phyloP scores from a whole-genome alignment of 2,888 invertebrate species.

The Halocaridina rubra region DNA sequence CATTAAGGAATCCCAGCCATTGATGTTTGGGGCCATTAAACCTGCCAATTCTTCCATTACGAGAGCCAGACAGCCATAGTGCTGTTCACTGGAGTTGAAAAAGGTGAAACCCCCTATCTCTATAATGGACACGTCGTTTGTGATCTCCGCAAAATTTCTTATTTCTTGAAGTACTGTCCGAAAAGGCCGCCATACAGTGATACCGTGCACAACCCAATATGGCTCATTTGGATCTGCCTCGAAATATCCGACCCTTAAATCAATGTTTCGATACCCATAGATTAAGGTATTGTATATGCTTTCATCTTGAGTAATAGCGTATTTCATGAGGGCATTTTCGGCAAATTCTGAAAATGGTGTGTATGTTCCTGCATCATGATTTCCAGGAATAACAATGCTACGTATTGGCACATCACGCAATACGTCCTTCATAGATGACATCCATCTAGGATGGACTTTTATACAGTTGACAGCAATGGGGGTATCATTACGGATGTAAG shows the following conservation, averaged over 20 bases:
- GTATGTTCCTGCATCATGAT: constrained; percentile 78
- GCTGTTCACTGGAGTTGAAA: constrained; percentile 9
- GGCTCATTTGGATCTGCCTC: constrained; percentile 76
- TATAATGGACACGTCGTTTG: not conserved
- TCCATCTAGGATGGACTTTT: constrained; percentile 87
- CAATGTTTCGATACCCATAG: constrained; percentile 84
- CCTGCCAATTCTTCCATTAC: not conserved
- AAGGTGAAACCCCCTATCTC: constrained; percentile 18
- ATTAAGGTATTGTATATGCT: constrained; percentile 85
- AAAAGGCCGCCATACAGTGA: constrained; percentile 2
- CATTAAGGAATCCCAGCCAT: not conserved
- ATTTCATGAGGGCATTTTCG: constrained; percentile 2
- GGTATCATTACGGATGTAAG: constrained; percentile 37
- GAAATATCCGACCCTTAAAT: constrained; percentile 82
- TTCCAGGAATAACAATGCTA: constrained; percentile 76
- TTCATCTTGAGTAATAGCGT: constrained; percentile 71
- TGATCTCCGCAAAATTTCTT: not conserved
- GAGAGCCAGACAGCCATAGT: not conserved
- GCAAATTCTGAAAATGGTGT: constrained; percentile 33
- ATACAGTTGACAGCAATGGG: constrained; percentile 74
- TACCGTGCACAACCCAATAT: constrained; percentile 69
- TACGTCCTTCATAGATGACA: constrained; percentile 70
- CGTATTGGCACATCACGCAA: constrained; percentile 12
- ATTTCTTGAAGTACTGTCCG: not conserved
- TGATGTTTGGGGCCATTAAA: constrained; percentile 1